These are phyloP conservation scores for Geococcyx californianus DNA, from an alignment of 2,113 vertebrate species.

Conservation along the genomic window DNA sequence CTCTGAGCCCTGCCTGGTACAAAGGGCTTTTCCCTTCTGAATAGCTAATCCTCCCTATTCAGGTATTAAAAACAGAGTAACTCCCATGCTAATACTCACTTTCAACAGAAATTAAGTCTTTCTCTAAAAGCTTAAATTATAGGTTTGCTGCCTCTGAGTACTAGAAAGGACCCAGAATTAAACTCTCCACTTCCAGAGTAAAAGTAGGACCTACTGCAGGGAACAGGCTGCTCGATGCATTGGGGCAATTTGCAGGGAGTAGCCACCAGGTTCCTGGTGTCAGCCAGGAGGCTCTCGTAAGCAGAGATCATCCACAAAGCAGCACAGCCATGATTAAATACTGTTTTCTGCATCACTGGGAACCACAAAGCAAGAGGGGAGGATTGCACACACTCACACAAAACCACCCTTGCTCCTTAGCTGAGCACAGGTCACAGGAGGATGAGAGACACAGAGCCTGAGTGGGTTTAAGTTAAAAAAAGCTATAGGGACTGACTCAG, in stretches of 20 bases:
- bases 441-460: background rate
- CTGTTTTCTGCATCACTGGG: background rate
- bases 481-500: conserved; percentile 2
- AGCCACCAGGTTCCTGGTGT: background rate
- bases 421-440: background rate
- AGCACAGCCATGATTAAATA: background rate
- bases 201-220: background rate
- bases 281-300: background rate
- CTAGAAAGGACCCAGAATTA: conserved; percentile 4
- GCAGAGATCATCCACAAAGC: background rate
- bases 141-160: background rate
- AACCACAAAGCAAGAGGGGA: background rate
- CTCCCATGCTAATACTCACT: background rate
- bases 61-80: background rate
- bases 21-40: background rate
- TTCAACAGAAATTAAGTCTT: background rate
- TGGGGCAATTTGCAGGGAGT: background rate
- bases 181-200: background rate
- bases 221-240: background rate
- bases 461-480: background rate
- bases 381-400: background rate
- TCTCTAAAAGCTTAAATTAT: conserved; percentile 26
- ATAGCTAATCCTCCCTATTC: background rate
- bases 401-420: background rate
- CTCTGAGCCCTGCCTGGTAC: background rate